Evolutionary conservation across 64 coral and sea anemone genomes (phyloP).

Genomic region (Trachythela sp.): DNA sequence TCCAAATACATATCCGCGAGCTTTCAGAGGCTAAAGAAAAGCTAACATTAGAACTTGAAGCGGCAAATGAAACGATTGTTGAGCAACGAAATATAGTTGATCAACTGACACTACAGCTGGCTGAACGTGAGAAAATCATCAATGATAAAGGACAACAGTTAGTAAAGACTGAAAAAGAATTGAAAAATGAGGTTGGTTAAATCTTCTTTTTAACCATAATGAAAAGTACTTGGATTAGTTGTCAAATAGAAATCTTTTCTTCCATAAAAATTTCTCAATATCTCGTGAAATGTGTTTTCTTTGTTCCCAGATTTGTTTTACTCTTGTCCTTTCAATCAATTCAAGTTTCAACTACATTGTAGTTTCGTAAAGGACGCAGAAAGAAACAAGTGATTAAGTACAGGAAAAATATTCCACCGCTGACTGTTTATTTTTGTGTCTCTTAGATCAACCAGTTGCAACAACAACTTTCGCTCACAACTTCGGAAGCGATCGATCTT

Average conservation of each 20-base stretch:
- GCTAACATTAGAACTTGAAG: not conserved
- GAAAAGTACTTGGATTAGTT: too few species aligned
- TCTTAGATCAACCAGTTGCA: not conserved
- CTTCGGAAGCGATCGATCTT: not conserved
- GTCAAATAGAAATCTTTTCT: too few species aligned
- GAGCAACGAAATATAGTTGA: not conserved
- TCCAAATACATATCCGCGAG: not conserved
- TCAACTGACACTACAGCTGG: not conserved
- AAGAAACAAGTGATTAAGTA: too few species aligned
- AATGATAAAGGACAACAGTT: not conserved
- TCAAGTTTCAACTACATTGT: too few species aligned
- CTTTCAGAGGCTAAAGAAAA: not conserved
- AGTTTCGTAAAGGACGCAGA: too few species aligned
- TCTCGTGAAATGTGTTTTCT: too few species aligned
- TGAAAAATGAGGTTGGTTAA: conserved; percentile 14
- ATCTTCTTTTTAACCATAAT: not conserved
- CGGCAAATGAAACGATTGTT: not conserved
- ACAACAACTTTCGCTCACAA: not conserved
- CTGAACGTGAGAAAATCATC: not conserved
- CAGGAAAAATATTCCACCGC: too few species aligned
- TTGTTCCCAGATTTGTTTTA: too few species aligned
- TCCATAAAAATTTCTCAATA: too few species aligned
- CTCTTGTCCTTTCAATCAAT: too few species aligned
- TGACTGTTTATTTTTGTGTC: not conserved
- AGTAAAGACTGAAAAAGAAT: not conserved